phyloP scores from a whole-genome alignment of 2,888 invertebrate species.

The Campaea margaritaria region DNA sequence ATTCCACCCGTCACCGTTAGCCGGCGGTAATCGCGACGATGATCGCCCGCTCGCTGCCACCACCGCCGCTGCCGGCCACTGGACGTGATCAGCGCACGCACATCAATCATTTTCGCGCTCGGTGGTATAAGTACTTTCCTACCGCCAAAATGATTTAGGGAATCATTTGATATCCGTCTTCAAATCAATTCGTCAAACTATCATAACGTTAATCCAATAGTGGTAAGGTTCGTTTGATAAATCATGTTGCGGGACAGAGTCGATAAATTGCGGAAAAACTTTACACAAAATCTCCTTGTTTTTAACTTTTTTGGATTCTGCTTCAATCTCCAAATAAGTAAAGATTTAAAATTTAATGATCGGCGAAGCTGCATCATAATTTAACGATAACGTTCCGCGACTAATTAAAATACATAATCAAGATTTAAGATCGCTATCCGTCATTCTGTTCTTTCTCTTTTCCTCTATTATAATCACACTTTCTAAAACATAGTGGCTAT shows the following conservation, averaged over 20 bases:
- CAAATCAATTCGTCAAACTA: too few species aligned
- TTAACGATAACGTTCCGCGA: constrained; percentile 18
- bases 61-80: constrained; percentile 22
- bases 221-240: too few species aligned
- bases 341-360: constrained; percentile 18
- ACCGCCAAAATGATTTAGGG: background rate
- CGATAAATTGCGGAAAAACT: too few species aligned
- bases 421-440: constrained; percentile 28
- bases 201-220: too few species aligned
- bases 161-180: background rate
- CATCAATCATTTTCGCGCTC: constrained; percentile 30
- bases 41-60: constrained; percentile 51
- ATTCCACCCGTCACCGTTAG: constrained; percentile 80
- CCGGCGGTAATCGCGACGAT: constrained; percentile 68
- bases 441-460: constrained; percentile 21
- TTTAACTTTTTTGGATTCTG: background rate
- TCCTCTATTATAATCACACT: constrained; percentile 20
- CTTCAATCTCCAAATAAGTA: background rate
- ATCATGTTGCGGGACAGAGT: too few species aligned
- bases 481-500: constrained; percentile 31
- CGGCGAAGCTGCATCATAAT: constrained; percentile 19
- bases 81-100: constrained; percentile 17
- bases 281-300: background rate
- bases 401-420: constrained; percentile 43
- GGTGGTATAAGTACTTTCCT: background rate